Conservation (phyloP, 2,888 invertebrate genomes). For the Leucophenga montana region DNA sequence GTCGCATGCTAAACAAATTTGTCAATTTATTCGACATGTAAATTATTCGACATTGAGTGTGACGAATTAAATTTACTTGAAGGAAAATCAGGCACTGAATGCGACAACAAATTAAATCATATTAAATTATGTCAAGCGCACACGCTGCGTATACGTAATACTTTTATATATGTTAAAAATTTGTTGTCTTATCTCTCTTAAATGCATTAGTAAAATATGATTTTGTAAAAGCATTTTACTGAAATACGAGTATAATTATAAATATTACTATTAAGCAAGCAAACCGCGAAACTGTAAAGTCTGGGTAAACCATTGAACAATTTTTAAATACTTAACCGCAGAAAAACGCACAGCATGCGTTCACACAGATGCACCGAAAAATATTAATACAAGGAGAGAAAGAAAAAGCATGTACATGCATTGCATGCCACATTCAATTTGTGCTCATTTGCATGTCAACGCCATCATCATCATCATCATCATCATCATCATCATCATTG, state of each 20-base stretch:
- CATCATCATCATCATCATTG: constrained; percentile 30
- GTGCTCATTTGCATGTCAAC: constrained; percentile 63
- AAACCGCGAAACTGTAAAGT: constrained; percentile 37
- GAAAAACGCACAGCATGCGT: constrained; percentile 1
- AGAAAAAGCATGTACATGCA: background rate
- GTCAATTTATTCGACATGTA: constrained; percentile 8
- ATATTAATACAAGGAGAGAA: background rate
- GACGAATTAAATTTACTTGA: background rate
- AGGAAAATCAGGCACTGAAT: background rate
- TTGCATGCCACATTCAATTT: constrained; percentile 49
- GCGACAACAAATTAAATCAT: background rate
- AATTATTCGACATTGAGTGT: constrained; percentile 5
- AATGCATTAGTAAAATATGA: no score
- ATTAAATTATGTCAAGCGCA: no score
- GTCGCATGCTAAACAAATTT: no score
- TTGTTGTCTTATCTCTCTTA: constrained; percentile 29
- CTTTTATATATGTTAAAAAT: background rate
- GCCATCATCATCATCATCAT: constrained; percentile 16
- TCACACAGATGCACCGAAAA: no score
- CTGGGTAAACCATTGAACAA: background rate
- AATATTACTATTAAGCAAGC: constrained; percentile 38
- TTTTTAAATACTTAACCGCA: constrained; percentile 6
- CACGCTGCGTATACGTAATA: no score
- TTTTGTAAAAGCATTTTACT: background rate
- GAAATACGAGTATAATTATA: background rate